These are phyloP conservation scores for Sesamia nonagrioides DNA, from an alignment of 1,140 invertebrate genomes.

Conservation along the genomic window DNA sequence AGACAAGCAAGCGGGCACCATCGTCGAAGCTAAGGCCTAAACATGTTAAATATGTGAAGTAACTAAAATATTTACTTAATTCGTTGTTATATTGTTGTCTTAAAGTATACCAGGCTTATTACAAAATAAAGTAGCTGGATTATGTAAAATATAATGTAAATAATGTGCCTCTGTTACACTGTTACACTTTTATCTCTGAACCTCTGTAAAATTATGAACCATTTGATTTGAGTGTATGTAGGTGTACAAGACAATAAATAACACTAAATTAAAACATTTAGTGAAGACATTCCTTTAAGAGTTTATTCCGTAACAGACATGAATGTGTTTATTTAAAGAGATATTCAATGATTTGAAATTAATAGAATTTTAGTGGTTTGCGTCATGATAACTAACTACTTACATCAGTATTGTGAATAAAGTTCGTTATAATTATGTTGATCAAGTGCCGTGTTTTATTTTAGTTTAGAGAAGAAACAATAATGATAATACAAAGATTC, in stretches of 20 bases:
- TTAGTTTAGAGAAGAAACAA: background rate
- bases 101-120: slow-evolving; percentile 50
- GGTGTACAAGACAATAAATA: background rate
- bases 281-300: slow-evolving; percentile 58
- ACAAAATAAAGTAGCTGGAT: slow-evolving; percentile 19
- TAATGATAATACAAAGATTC: no score
- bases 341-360: slow-evolving; percentile 45
- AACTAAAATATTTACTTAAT: slow-evolving; percentile 62
- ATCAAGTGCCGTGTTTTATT: background rate
- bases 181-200: background rate
- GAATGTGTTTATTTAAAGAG: slow-evolving; percentile 28
- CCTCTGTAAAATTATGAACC: background rate
- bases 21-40: slow-evolving; percentile 90
- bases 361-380: slow-evolving; percentile 47
- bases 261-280: slow-evolving; percentile 41
- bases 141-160: slow-evolving; percentile 32
- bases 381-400: slow-evolving; percentile 53
- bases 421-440: slow-evolving; percentile 54
- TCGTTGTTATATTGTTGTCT: slow-evolving; percentile 73
- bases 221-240: background rate
- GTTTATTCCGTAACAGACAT: slow-evolving; percentile 45
- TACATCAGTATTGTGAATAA: slow-evolving; percentile 72
- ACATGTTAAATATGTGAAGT: slow-evolving; percentile 57
- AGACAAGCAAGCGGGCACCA: slow-evolving; percentile 87
- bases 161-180: slow-evolving; percentile 32